Conservation (phyloP, 2,888 invertebrate genomes). For the Pristionchus mayeri region DNA sequence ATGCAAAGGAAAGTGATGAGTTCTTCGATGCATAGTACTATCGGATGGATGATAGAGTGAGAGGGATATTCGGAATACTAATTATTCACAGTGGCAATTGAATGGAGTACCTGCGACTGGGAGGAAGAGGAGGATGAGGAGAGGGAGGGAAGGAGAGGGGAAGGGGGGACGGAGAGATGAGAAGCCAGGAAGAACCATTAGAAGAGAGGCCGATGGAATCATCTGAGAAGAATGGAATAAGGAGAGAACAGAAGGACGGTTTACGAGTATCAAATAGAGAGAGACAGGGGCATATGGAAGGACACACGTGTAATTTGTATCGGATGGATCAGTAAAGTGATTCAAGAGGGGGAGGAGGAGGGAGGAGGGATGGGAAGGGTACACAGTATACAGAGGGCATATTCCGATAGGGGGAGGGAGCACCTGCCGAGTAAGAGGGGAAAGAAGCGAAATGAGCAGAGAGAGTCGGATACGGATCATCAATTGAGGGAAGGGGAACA, state of each 20-base stretch:
- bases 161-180: background rate
- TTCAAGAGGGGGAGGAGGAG: constrained; percentile 1
- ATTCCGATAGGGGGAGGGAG: constrained; percentile 22
- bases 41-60: background rate
- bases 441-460: constrained; percentile 21
- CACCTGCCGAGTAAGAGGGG: background rate
- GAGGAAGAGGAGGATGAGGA: constrained; percentile 32
- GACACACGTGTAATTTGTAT: constrained; percentile 39
- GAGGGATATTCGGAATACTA: constrained; percentile 14
- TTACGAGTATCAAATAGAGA: background rate
- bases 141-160: background rate
- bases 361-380: constrained; percentile 8
- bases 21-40: background rate
- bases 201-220: constrained; percentile 5
- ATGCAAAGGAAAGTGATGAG: background rate
- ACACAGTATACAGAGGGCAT: constrained; percentile 32
- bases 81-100: background rate
- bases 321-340: constrained; percentile 21
- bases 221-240: background rate
- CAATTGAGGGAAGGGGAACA: constrained; percentile 8
- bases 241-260: background rate
- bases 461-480: constrained; percentile 31
- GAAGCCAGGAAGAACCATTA: background rate
- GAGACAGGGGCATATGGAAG: constrained; percentile 32
- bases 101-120: constrained; percentile 12